Evolutionary conservation across 2,888 invertebrate species (phyloP).

Genomic region (Odontocolon sp.): DNA sequence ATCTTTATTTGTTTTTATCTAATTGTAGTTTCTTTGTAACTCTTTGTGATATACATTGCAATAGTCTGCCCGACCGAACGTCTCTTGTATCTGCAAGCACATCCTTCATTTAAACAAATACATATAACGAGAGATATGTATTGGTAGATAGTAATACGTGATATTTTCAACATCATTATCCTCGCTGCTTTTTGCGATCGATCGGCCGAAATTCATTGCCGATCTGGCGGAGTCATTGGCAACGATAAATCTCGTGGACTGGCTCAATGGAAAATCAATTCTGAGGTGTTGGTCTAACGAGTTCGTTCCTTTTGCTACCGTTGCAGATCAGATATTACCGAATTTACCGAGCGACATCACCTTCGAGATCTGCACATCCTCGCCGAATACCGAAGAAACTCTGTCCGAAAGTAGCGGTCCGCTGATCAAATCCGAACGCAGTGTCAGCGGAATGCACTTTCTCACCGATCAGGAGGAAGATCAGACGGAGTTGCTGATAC

Average conservation of each 20-base stretch:
- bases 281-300: slow-evolving; percentile 14
- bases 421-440: slow-evolving; percentile 69
- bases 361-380: slow-evolving; percentile 76
- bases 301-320: slow-evolving; percentile 27
- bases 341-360: slow-evolving; percentile 77
- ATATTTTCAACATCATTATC: slow-evolving; percentile 23
- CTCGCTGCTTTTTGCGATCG: not conserved
- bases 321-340: slow-evolving; percentile 66
- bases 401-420: slow-evolving; percentile 45
- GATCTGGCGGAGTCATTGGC: not conserved
- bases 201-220: not conserved
- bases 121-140: slow-evolving; percentile 34
- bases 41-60: slow-evolving; percentile 81
- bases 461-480: slow-evolving; percentile 76
- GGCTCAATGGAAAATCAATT: not conserved
- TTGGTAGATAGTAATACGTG: not conserved
- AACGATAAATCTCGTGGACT: slow-evolving; percentile 3
- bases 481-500: slow-evolving; percentile 63
- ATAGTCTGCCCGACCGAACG: slow-evolving; percentile 79
- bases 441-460: slow-evolving; percentile 75
- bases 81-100: slow-evolving; percentile 78
- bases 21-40: slow-evolving; percentile 81
- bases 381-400: slow-evolving; percentile 59
- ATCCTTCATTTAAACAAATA: slow-evolving; percentile 72
- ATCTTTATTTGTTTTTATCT: slow-evolving; percentile 80